Conservation (phyloP, 2,888 invertebrate genomes). For the Nebria salina region DNA sequence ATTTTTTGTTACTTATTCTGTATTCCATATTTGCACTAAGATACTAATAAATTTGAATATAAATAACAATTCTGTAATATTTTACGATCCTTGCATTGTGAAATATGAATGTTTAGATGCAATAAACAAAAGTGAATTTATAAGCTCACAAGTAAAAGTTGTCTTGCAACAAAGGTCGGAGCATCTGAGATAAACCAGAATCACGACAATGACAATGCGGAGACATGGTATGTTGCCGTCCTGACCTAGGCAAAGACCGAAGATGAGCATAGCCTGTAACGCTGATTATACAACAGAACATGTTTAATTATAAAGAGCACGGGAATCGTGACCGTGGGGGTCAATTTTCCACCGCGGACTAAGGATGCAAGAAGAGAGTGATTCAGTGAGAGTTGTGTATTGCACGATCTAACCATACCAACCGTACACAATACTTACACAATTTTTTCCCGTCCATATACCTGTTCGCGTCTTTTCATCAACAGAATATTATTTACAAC, state of each 20-base stretch:
- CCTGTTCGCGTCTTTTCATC: background rate
- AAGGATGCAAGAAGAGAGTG: background rate
- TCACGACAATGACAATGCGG: constrained; percentile 20
- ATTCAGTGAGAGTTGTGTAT: constrained; percentile 16
- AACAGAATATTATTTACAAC: background rate
- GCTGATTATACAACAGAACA: constrained; percentile 54
- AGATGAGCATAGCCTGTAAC: constrained; percentile 37
- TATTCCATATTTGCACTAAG: too few species aligned
- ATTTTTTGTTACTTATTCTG: too few species aligned
- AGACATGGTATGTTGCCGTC: background rate
- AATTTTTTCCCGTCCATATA: background rate
- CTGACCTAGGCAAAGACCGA: constrained; percentile 26
- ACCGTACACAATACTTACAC: background rate
- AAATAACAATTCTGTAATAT: too few species aligned
- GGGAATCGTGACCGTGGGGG: constrained; percentile 60
- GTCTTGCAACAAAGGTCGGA: background rate
- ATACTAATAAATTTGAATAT: too few species aligned
- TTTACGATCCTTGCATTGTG: too few species aligned
- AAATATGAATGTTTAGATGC: too few species aligned
- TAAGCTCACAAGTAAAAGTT: background rate
- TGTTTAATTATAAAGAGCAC: constrained; percentile 62
- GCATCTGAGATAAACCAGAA: background rate
- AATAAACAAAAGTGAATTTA: background rate
- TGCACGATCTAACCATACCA: background rate
- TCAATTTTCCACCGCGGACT: constrained; percentile 54